These are phyloP conservation scores for Chrysolina haemoptera DNA, from an alignment of 2,888 invertebrate genomes.

Conservation along the genomic window DNA sequence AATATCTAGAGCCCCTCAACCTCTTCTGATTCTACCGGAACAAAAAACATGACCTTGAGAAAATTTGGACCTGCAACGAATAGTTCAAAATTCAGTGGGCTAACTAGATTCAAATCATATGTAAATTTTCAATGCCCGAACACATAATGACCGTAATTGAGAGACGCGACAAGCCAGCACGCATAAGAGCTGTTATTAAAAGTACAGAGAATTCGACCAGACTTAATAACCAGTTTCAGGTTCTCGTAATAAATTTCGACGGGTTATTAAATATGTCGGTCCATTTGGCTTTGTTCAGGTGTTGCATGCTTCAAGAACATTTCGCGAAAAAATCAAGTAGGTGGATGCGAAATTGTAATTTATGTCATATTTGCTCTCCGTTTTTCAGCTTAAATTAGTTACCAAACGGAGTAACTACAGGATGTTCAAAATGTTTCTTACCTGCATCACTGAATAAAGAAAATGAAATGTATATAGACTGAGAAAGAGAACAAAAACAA, in stretches of 20 bases:
- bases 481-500: too few species aligned
- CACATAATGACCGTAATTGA: neutral
- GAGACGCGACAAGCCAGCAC: conserved; percentile 8
- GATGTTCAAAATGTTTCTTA: too few species aligned
- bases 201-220: conserved; percentile 54
- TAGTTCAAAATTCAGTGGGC: neutral
- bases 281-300: conserved; percentile 46
- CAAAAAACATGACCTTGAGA: neutral
- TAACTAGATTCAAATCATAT: conserved; percentile 3
- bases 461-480: too few species aligned
- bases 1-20: too few species aligned
- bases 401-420: too few species aligned
- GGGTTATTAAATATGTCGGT: conserved; percentile 57
- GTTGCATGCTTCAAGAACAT: conserved; percentile 6
- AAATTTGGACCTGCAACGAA: neutral
- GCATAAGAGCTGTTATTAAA: conserved; percentile 47
- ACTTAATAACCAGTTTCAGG: conserved; percentile 58
- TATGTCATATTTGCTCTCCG: neutral
- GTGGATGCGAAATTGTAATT: conserved; percentile 4
- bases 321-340: neutral
- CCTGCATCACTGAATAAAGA: too few species aligned
- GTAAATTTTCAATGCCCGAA: conserved; percentile 14
- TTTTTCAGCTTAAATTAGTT: too few species aligned
- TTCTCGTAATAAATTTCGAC: conserved; percentile 59
- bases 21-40: too few species aligned